Percentiles rank a stretch among this genome's conserved stretches.
These are phyloP conservation scores for Diglossa cyanea DNA, from an alignment of 2,797 vertebrate genomes.

Conservation along the genomic window DNA sequence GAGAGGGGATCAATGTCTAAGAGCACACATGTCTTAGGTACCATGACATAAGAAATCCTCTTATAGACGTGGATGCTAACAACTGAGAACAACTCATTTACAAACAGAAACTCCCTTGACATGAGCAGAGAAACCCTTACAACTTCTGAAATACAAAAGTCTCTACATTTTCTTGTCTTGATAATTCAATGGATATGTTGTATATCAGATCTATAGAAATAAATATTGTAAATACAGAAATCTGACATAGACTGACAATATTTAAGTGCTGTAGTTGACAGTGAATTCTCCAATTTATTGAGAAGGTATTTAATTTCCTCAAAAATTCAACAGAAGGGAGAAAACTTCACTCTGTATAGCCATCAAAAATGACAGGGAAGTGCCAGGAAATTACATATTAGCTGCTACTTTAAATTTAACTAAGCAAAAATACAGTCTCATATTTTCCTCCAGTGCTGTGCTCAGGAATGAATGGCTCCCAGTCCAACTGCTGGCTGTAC, in stretches of 20 bases:
- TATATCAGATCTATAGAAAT: background rate
- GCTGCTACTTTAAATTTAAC: background rate
- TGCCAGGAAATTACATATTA: background rate
- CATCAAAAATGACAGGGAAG: background rate
- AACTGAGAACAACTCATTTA: background rate
- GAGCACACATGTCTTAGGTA: background rate
- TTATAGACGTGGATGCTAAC: background rate
- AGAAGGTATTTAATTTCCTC: background rate
- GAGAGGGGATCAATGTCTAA: background rate
- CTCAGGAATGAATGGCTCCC: background rate
- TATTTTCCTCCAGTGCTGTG: background rate
- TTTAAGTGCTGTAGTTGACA: background rate
- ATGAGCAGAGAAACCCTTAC: background rate
- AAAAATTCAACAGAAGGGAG: background rate
- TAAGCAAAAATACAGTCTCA: background rate
- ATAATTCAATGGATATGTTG: background rate
- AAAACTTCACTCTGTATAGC: background rate
- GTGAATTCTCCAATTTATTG: background rate
- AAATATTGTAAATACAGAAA: background rate
- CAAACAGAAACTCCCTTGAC: background rate
- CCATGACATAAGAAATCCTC: background rate
- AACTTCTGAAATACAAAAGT: background rate
- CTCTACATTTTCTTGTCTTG: background rate
- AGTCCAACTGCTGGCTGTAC: background rate
- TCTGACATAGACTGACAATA: background rate